Percentiles rank a stretch among this genome's conserved stretches.
Conservation (phyloP, 2,888 invertebrate species). For the Petrolisthes manimaculis region DNA sequence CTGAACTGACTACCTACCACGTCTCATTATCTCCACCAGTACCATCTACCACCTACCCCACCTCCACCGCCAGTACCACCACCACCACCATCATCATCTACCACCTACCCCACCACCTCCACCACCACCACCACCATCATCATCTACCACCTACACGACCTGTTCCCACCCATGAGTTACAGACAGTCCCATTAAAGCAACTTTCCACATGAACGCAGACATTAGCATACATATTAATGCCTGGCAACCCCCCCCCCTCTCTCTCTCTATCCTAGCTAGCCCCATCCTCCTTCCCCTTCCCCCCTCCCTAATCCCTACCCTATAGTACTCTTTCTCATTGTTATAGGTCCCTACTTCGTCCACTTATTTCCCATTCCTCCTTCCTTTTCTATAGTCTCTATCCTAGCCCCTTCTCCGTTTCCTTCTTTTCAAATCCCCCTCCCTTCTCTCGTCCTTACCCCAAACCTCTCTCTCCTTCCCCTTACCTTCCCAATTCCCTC, state of each 20-base stretch:
- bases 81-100: background rate
- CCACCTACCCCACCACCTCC: background rate
- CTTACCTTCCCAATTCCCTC: background rate
- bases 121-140: background rate
- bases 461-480: background rate
- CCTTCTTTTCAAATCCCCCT: background rate
- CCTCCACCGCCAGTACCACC: background rate
- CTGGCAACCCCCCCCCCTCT: background rate
- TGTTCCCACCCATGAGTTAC: background rate
- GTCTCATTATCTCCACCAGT: no score
- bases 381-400: background rate
- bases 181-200: conserved; percentile 11
- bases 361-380: background rate
- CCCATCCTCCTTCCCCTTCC: background rate
- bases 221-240: conserved; percentile 18
- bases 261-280: background rate
- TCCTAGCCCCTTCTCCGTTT: background rate
- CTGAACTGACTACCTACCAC: no score
- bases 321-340: background rate
- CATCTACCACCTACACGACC: background rate
- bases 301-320: background rate
- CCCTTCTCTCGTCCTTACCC: background rate
- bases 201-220: conserved; percentile 7
- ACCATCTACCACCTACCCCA: background rate
- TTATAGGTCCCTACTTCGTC: background rate